phyloP scores from a whole-genome alignment of 1,140 invertebrate genomes.

The Ceratoteleas bidentatus region DNA sequence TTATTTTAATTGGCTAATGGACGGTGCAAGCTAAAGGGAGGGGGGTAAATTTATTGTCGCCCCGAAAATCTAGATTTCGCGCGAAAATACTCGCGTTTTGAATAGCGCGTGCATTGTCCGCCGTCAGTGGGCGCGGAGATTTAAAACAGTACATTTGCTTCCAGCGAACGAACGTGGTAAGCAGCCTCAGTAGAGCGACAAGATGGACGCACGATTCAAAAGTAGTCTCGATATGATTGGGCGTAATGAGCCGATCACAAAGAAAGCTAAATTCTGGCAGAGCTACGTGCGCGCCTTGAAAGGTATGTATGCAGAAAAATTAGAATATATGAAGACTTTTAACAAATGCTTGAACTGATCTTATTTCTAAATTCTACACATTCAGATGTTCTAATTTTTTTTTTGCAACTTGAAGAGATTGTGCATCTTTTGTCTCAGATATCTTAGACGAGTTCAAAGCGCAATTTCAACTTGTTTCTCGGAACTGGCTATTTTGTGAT shows the following conservation, averaged over 20 bases:
- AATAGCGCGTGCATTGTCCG: not conserved
- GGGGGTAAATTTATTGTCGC: constrained; percentile 45
- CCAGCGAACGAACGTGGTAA: constrained; percentile 86
- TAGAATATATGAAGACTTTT: no score
- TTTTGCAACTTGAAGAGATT: no score
- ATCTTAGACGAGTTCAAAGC: no score
- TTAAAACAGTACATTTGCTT: constrained; percentile 61
- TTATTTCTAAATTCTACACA: no score
- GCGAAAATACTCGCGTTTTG: constrained; percentile 38
- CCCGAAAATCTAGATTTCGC: constrained; percentile 41
- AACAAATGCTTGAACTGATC: no score
- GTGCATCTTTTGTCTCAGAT: no score
- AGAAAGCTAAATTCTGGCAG: constrained; percentile 96
- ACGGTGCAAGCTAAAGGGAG: not conserved
- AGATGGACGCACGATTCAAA: constrained; percentile 92
- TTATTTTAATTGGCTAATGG: constrained; percentile 33
- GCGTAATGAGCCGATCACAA: constrained; percentile 93
- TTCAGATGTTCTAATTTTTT: no score
- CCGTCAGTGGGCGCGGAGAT: not conserved
- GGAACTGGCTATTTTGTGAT: no score
- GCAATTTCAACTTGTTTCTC: no score
- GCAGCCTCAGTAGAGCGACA: constrained; percentile 81
- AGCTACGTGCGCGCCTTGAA: constrained; percentile 94
- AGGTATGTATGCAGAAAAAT: constrained; percentile 81
- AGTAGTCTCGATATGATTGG: constrained; percentile 95